Base-by-base conservation (phyloP, 2,797 vertebrate species). In the Gobio occitaniae region DNA sequence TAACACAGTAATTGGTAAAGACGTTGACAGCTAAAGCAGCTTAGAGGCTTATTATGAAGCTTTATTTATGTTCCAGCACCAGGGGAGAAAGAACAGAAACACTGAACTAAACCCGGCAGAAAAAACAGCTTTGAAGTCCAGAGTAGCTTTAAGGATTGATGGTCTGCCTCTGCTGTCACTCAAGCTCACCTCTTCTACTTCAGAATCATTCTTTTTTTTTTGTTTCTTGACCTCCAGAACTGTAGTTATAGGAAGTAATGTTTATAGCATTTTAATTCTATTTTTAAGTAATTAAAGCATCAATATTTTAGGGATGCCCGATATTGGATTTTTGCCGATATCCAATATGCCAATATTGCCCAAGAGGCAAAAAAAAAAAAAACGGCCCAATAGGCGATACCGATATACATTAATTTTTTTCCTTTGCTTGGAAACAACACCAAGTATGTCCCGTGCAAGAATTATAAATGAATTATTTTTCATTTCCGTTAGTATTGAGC, bases 11-110 rank as follows among this genome's bases (percentile, higher is more conserved):
- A 96, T 95, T 95, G 95, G 93, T 95, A 94, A 94, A 95, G 95
- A 95, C 92, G 93, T 91, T 95, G 95, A 96, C 95, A 96, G 95
- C 94, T 95, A 94, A 95, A 95, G 94, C 94, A 94, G 94, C 94
- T 93, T 91, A 90, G 92, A 90, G 93, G 94, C 93, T 93, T 93
- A 95, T 95, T 95, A 94, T 93, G 90, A 91, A 92, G 88, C 92
- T 95, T 95, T 95, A 95, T 96, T 96, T 96, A 95, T 95, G 95
- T 94, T 95, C 91, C 91, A 92, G 93, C 90, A 89, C 86, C 90
- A 92, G 93, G 92, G 95, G 93, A 93, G 89, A 93, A 93, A 91
- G 93, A 93, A 94, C 93, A 93, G 93, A 93, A 95, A 94, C 92
- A 90, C 92, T 93, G 92, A 94, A 92, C 92, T 86, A 90, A 91